phyloP scores from a whole-genome alignment of 1,140 invertebrate species.

The Saccostrea glomerata region DNA sequence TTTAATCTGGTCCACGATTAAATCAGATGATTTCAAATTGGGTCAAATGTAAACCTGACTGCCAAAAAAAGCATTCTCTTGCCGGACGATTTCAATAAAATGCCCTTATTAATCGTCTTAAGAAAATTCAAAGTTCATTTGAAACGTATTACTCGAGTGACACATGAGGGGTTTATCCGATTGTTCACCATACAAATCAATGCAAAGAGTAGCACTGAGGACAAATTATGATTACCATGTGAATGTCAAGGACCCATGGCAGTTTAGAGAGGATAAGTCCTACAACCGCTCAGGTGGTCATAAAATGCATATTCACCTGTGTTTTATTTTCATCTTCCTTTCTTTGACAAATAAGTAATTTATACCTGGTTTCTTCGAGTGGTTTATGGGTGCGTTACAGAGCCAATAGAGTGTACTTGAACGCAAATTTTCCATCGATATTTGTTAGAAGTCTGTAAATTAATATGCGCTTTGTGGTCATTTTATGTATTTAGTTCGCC shows the following conservation, averaged over 20 bases:
- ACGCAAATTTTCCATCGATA: neutral
- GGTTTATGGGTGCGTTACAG: neutral
- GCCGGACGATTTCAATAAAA: neutral
- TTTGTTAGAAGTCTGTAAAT: neutral
- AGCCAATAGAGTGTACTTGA: neutral
- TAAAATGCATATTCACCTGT: neutral
- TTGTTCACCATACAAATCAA: neutral
- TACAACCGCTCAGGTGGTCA: neutral
- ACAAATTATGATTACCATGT: neutral
- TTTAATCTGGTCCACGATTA: neutral
- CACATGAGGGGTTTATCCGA: neutral
- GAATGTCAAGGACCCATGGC: neutral
- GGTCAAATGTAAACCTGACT: neutral
- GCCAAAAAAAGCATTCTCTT: slow-evolving; percentile 1
- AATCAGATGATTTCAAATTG: neutral
- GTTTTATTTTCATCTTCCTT: neutral
- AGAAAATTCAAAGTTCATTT: neutral
- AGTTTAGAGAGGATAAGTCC: neutral
- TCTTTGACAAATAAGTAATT: slow-evolving; percentile 10
- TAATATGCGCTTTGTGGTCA: neutral
- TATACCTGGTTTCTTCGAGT: slow-evolving; percentile 10
- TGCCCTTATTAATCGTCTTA: slow-evolving; percentile 16
- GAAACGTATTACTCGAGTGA: neutral
- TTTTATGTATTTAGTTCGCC: neutral
- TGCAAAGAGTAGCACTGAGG: neutral